These are phyloP conservation scores for Sialia sialis DNA, from an alignment of 2,113 vertebrate genomes.

Conservation along the genomic window DNA sequence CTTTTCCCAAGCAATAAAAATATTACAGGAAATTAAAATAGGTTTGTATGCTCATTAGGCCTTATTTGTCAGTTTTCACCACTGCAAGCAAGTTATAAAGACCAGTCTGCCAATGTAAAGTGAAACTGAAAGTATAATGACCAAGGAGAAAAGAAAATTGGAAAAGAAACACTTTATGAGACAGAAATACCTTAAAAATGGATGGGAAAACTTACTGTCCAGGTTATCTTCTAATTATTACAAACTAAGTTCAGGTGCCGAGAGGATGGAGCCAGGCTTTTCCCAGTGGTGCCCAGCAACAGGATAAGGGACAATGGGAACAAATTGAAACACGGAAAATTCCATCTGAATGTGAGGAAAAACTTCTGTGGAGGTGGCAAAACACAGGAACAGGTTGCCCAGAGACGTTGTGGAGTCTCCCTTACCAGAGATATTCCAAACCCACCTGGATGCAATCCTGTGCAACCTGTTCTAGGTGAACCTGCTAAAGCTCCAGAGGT, in stretches of 20 bases:
- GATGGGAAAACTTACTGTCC: background rate
- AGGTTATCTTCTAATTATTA: background rate
- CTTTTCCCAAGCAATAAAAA: background rate
- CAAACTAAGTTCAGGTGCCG: background rate
- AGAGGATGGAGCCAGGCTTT: background rate
- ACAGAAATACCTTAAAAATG: background rate
- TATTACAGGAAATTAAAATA: background rate
- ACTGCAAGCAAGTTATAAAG: background rate
- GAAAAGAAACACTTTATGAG: background rate
- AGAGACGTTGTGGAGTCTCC: background rate
- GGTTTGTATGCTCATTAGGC: background rate
- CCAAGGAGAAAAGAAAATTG: background rate
- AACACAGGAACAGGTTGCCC: background rate
- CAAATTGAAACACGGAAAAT: background rate
- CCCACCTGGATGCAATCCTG: background rate
- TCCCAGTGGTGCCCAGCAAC: background rate
- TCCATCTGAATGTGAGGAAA: background rate
- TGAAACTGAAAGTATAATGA: background rate
- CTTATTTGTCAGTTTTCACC: background rate
- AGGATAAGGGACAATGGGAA: background rate
- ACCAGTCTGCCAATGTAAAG: background rate
- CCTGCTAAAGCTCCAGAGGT: background rate
- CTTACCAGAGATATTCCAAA: background rate
- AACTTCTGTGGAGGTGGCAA: background rate
- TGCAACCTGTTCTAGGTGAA: background rate